These are phyloP conservation scores for Pipra filicauda DNA, from an alignment of 2,113 vertebrate species.

Conservation along the genomic window DNA sequence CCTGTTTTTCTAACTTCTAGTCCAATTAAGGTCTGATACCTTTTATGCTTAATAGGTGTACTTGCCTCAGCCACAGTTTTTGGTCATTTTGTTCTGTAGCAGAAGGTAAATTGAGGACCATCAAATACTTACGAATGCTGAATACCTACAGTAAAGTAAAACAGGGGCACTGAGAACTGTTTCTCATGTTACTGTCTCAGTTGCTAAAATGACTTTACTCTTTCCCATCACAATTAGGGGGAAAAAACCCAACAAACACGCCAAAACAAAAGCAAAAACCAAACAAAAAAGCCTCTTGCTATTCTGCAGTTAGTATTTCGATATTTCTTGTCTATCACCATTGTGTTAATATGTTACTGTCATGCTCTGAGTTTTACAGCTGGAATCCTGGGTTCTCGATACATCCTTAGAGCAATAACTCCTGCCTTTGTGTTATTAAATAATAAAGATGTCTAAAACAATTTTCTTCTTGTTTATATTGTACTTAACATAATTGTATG, in stretches of 20 bases:
- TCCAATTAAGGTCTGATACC: not conserved
- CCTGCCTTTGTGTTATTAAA: constrained; percentile 41
- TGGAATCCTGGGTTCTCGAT: constrained; percentile 8
- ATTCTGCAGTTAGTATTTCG: not conserved
- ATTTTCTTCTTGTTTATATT: constrained; percentile 61
- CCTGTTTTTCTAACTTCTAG: not conserved
- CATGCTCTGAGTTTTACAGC: not conserved
- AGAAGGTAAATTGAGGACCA: not conserved
- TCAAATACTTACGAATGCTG: not conserved
- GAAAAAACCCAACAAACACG: not conserved
- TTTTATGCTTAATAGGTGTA: not conserved
- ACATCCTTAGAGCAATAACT: not conserved
- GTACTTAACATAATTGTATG: constrained; percentile 2
- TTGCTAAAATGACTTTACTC: not conserved
- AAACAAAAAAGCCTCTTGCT: not conserved
- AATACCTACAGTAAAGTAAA: not conserved
- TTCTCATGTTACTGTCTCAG: not conserved
- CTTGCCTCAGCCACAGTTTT: not conserved
- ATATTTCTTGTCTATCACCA: not conserved
- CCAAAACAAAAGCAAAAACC: not conserved
- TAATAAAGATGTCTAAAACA: constrained; percentile 60
- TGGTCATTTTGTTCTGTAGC: not conserved
- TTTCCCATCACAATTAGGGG: not conserved
- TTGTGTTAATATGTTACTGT: not conserved
- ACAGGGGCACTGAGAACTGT: not conserved